A percentile compares a stretch with the other conserved stretches of the same genome.
Evolutionary conservation across 2,113 vertebrate genomes (phyloP).

Genomic region (Notarius lentiginosus): DNA sequence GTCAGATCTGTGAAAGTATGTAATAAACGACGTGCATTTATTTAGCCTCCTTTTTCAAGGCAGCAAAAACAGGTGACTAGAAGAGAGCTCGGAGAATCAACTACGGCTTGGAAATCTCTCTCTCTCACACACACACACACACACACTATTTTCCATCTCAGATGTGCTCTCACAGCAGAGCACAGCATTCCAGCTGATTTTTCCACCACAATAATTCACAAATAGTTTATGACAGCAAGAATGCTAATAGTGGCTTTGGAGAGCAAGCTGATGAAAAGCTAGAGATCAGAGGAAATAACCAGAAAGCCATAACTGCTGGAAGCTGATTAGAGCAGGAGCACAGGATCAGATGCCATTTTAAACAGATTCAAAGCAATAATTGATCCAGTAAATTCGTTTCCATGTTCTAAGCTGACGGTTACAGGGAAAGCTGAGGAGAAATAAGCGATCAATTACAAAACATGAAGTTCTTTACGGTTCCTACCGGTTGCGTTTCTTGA

Average conservation of each 20-base stretch:
- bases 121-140: background rate
- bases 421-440: background rate
- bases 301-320: background rate
- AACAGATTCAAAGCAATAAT: background rate
- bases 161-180: background rate
- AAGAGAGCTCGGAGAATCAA: background rate
- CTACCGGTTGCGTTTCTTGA: constrained; percentile 15
- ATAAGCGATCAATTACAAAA: background rate
- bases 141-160: background rate
- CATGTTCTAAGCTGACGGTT: background rate
- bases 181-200: background rate
- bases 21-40: background rate
- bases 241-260: background rate
- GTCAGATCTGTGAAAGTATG: background rate
- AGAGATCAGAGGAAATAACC: constrained; percentile 8
- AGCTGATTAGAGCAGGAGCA: background rate
- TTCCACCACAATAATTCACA: background rate
- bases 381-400: background rate
- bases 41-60: background rate
- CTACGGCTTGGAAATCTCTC: background rate
- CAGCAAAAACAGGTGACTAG: background rate
- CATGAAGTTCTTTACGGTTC: background rate
- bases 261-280: constrained; percentile 14
- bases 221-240: background rate
- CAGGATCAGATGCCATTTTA: background rate